These are phyloP conservation scores for Seira sanloemensis DNA, from an alignment of 2,888 invertebrate genomes.

Conservation along the genomic window DNA sequence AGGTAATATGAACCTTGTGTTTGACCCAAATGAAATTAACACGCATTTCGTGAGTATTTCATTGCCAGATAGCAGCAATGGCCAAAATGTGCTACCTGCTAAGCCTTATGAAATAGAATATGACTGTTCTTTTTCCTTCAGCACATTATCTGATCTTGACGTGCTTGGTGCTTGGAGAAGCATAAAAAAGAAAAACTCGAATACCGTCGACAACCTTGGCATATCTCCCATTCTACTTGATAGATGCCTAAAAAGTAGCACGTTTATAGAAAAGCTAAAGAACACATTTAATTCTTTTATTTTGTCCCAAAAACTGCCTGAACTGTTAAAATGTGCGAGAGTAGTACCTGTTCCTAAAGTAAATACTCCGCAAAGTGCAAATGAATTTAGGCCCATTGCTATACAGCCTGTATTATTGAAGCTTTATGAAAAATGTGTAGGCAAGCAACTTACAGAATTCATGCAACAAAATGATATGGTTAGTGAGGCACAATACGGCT, in stretches of 20 bases:
- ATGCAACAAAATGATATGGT: slow-evolving; percentile 15
- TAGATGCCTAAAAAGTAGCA: not conserved
- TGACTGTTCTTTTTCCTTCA: not conserved
- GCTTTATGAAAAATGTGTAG: slow-evolving; percentile 38
- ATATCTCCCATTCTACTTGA: slow-evolving; percentile 8
- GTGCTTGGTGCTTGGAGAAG: slow-evolving; percentile 7
- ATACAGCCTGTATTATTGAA: slow-evolving; percentile 28
- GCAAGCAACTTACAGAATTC: not conserved
- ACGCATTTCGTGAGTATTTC: not conserved
- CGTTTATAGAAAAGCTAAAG: not conserved
- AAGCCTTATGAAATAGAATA: not conserved
- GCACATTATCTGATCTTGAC: not conserved
- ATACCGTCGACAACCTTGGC: not conserved
- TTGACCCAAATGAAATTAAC: not conserved
- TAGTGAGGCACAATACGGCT: slow-evolving; percentile 30
- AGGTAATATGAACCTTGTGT: not conserved
- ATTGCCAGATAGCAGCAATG: not conserved
- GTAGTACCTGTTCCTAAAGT: slow-evolving; percentile 47
- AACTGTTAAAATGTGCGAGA: slow-evolving; percentile 7
- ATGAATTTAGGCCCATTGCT: slow-evolving; percentile 33
- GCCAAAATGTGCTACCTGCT: not conserved
- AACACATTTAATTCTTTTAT: not conserved
- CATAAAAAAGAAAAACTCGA: not conserved
- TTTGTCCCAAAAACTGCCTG: not conserved
- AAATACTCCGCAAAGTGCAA: not conserved